These are phyloP conservation scores for Eutolmus rufibarbis DNA, from an alignment of 2,888 invertebrate genomes.

Conservation along the genomic window DNA sequence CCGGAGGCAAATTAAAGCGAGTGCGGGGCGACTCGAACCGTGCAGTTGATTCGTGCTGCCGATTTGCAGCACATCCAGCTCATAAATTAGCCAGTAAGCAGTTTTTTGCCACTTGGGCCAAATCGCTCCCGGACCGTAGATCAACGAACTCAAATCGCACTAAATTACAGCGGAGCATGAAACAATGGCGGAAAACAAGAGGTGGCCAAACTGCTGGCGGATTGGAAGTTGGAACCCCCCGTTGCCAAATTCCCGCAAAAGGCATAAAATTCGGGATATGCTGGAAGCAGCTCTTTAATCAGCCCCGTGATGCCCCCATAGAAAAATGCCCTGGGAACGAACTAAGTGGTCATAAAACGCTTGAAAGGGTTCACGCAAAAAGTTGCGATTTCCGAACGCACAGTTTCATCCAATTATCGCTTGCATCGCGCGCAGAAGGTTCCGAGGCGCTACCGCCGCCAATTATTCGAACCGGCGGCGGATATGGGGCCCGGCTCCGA, in stretches of 20 bases:
- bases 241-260: not conserved
- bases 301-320: not conserved
- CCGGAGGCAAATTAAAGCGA: not conserved
- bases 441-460: not conserved
- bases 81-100: not conserved
- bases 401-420: conserved; percentile 4
- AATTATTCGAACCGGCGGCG: not conserved
- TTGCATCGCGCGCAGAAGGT: not conserved
- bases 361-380: not conserved
- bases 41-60: not conserved
- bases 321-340: not conserved
- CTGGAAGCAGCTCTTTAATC: conserved; percentile 6
- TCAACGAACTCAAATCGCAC: not conserved
- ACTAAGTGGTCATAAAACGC: not conserved
- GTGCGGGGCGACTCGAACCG: not conserved
- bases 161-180: not conserved
- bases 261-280: not conserved
- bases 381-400: not conserved
- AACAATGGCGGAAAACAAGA: not conserved
- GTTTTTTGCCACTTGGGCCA: not conserved
- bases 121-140: not conserved
- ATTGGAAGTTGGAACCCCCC: not conserved
- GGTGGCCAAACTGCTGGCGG: not conserved
- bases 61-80: not conserved
- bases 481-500: not conserved